A percentile compares a stretch with the other conserved stretches of the same genome.
phyloP scores from a whole-genome alignment of 2,888 invertebrate species.

The Anthophora plumipes region DNA sequence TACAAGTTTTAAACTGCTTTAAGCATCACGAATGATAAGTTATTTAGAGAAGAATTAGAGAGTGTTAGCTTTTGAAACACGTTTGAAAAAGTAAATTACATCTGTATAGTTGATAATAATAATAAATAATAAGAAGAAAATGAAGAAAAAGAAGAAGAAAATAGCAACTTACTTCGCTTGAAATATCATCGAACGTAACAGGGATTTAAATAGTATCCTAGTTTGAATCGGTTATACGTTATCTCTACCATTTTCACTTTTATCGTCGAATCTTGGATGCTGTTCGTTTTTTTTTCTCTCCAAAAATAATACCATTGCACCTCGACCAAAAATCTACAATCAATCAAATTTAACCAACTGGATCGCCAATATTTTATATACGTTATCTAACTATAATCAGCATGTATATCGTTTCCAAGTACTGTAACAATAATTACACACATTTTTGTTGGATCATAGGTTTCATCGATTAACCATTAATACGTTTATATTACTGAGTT shows the following conservation, averaged over 20 bases:
- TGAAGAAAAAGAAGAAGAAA: too few species aligned
- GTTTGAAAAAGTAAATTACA: constrained; percentile 1
- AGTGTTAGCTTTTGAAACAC: not conserved
- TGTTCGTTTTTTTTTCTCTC: too few species aligned
- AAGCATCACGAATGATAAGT: not conserved
- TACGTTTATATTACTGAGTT: constrained; percentile 18
- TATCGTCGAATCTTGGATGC: not conserved
- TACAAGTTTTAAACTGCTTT: not conserved
- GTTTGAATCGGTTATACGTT: not conserved
- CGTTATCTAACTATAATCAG: not conserved
- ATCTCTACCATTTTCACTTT: not conserved
- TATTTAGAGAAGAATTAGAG: not conserved
- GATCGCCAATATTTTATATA: not conserved
- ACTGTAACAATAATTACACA: not conserved
- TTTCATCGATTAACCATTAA: not conserved
- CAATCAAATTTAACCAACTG: not conserved
- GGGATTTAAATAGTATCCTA: not conserved
- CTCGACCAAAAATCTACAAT: not conserved
- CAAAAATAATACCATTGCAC: not conserved
- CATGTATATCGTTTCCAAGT: not conserved
- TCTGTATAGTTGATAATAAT: not conserved
- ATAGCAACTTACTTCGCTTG: not conserved
- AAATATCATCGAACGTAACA: not conserved
- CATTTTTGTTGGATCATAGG: not conserved
- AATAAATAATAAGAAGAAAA: too few species aligned